Conservation (phyloP, 2,888 invertebrate species). For the Ochropleura plecta region DNA sequence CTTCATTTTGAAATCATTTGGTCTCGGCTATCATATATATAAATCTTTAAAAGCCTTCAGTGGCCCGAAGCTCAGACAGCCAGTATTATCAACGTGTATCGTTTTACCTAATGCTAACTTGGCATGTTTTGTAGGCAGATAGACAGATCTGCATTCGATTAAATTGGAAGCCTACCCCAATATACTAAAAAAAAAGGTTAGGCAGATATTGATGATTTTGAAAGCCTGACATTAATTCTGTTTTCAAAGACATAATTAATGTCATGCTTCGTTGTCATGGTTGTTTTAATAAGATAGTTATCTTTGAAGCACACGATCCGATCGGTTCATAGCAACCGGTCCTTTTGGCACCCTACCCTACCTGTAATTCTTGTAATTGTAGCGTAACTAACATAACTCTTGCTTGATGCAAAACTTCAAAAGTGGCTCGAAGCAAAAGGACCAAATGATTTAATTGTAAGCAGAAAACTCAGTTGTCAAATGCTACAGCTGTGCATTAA, state of each 20-base stretch:
- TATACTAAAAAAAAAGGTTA: no score
- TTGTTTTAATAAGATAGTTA: not conserved
- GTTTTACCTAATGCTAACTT: no score
- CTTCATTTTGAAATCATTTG: no score
- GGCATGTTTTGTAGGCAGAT: no score
- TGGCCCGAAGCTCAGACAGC: no score
- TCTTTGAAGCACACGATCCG: not conserved
- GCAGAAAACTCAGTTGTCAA: not conserved
- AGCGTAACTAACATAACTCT: not conserved
- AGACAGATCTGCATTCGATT: no score
- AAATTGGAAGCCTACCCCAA: no score
- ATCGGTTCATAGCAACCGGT: conserved; percentile 18
- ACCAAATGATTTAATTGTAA: not conserved
- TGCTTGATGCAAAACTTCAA: conserved; percentile 14
- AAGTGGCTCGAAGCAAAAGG: not conserved
- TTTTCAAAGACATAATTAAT: not conserved
- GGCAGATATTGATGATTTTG: not conserved
- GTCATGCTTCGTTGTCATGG: not conserved
- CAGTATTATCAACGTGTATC: no score
- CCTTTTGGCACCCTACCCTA: not conserved
- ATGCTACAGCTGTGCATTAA: no score
- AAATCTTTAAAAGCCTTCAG: no score
- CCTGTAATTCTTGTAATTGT: no score
- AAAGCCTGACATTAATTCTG: not conserved
- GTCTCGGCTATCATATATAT: no score